Evolutionary conservation across 2,113 vertebrate species (phyloP).

Genomic region (Dascyllus trimaculatus): DNA sequence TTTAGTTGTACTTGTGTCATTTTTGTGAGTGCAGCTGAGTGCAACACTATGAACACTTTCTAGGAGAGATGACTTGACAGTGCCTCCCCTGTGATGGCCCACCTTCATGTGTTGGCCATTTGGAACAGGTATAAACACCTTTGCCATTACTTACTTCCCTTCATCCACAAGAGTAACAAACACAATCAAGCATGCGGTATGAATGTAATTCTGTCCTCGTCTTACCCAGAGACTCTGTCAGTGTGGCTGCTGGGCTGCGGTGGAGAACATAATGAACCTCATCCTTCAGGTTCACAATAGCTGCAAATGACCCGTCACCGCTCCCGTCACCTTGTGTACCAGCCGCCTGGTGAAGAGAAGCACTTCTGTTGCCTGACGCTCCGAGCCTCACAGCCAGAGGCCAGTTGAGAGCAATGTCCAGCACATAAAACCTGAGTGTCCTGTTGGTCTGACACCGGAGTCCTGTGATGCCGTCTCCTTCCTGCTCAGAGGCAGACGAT

Average conservation of each 20-base stretch:
- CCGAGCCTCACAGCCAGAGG: slow-evolving; percentile 93
- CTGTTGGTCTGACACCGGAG: slow-evolving; percentile 95
- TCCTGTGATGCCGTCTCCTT: slow-evolving; percentile 84
- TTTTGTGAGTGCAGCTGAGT: too few relatives aligned
- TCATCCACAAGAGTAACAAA: too few relatives aligned
- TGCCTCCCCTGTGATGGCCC: too few relatives aligned
- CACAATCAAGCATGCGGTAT: too few relatives aligned
- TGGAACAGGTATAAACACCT: too few relatives aligned
- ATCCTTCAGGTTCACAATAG: slow-evolving; percentile 93
- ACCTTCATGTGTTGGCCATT: too few relatives aligned
- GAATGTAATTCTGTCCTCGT: background rate
- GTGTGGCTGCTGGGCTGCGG: slow-evolving; percentile 81
- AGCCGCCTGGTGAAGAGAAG: slow-evolving; percentile 54
- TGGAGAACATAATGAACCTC: slow-evolving; percentile 95
- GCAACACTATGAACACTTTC: too few relatives aligned
- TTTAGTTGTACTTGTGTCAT: too few relatives aligned
- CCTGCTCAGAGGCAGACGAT: slow-evolving; percentile 53
- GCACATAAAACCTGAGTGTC: slow-evolving; percentile 94
- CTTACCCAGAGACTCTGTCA: slow-evolving; percentile 89
- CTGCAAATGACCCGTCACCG: slow-evolving; percentile 84
- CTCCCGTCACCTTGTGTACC: slow-evolving; percentile 76
- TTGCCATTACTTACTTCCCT: too few relatives aligned
- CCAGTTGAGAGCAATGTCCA: slow-evolving; percentile 94
- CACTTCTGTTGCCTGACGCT: slow-evolving; percentile 77
- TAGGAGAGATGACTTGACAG: too few relatives aligned